A percentile compares a stretch with the other conserved stretches of the same genome.
Evolutionary conservation across 2,113 vertebrate genomes (phyloP).

Genomic region (Setophaga coronata): DNA sequence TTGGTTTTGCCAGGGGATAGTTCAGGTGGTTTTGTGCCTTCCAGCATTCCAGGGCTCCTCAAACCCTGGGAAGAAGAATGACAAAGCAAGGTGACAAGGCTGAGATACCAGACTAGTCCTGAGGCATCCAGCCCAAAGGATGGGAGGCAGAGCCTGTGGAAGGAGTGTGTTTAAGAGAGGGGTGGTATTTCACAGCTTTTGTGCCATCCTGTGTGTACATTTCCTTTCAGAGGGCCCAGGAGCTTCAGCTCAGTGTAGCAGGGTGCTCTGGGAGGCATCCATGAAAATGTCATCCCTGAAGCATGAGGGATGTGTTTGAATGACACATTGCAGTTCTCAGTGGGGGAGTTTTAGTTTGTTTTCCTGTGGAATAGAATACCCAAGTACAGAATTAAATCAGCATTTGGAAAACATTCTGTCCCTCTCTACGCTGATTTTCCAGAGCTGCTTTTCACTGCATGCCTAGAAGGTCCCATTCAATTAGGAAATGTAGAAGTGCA

Average conservation of each 20-base stretch:
- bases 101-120: neutral
- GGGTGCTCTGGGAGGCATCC: neutral
- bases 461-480: constrained; percentile 38
- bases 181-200: neutral
- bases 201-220: neutral
- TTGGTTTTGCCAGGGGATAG: neutral
- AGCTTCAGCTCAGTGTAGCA: neutral
- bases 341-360: neutral
- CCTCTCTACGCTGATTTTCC: neutral
- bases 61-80: neutral
- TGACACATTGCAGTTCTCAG: neutral
- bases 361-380: constrained; percentile 4
- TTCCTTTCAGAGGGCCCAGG: neutral
- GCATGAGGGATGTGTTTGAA: neutral
- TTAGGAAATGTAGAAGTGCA: constrained; percentile 17
- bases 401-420: constrained; percentile 30
- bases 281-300: neutral
- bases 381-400: constrained; percentile 25
- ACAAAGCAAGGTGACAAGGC: neutral
- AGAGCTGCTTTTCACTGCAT: neutral
- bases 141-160: neutral
- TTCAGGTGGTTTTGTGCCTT: neutral
- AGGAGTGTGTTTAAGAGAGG: neutral
- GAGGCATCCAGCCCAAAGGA: neutral
- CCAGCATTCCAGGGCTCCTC: neutral